Percentiles rank a stretch among this genome's conserved stretches.
Conservation (phyloP, 2,113 vertebrate genomes). For the Microcebus jonahi region DNA sequence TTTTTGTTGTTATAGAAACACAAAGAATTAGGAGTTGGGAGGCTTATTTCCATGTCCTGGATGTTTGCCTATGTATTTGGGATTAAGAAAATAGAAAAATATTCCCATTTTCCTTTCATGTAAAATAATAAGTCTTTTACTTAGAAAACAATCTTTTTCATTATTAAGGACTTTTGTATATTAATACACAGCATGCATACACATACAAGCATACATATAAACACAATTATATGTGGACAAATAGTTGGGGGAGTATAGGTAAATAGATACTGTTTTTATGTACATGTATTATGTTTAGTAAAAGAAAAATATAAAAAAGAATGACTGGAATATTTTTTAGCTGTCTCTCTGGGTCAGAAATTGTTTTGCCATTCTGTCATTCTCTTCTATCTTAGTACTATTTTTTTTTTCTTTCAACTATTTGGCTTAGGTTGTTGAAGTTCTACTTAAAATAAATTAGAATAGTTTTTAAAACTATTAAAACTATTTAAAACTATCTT, state of each 20-base stretch:
- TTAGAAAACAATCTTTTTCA: background rate
- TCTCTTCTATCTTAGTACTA: background rate
- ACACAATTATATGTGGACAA: background rate
- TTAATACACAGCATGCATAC: background rate
- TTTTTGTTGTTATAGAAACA: slow-evolving; percentile 70
- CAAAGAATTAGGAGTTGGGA: background rate
- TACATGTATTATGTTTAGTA: background rate
- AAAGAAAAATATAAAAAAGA: slow-evolving; percentile 27
- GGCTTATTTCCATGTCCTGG: slow-evolving; percentile 39
- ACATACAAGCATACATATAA: background rate
- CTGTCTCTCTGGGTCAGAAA: background rate
- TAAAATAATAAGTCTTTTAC: background rate
- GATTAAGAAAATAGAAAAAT: slow-evolving; percentile 62
- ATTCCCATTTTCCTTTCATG: slow-evolving; percentile 38
- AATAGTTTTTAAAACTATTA: slow-evolving; percentile 40
- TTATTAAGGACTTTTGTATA: slow-evolving; percentile 15
- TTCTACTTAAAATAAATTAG: slow-evolving; percentile 54
- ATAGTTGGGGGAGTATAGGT: background rate
- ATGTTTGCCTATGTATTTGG: slow-evolving; percentile 42
- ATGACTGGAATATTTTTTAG: slow-evolving; percentile 38
- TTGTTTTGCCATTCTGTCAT: background rate
- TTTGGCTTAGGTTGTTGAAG: background rate
- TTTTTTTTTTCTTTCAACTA: background rate
- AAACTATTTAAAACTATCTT: no score
- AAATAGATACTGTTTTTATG: background rate